A percentile compares a stretch with the other conserved stretches of the same genome.
These are phyloP conservation scores for Odontothrips loti DNA, from an alignment of 2,888 invertebrate species.

Conservation along the genomic window DNA sequence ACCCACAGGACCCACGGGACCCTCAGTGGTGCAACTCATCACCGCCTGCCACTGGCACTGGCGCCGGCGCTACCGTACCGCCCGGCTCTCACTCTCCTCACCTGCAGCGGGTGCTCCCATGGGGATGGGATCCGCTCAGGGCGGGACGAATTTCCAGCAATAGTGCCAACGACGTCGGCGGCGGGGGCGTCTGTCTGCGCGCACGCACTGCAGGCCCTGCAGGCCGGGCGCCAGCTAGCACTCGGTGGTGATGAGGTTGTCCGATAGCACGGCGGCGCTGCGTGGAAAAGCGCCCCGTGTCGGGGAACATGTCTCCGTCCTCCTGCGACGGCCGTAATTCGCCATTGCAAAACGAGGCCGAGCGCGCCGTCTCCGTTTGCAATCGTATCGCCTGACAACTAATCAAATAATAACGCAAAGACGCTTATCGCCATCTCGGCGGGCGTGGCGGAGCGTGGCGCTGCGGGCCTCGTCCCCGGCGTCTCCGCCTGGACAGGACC, in stretches of 20 bases:
- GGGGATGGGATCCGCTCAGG: not conserved
- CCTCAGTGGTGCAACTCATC: not conserved
- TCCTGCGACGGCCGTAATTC: not conserved
- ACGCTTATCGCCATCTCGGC: slow-evolving; percentile 4
- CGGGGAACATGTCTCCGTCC: not conserved
- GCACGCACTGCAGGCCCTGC: too few species aligned
- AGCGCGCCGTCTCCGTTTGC: not conserved
- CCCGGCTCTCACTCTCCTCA: too few species aligned
- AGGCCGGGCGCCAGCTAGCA: too few species aligned
- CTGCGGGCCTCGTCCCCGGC: not conserved
- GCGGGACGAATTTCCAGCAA: not conserved
- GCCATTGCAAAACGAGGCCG: not conserved
- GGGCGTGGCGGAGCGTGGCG: too few species aligned
- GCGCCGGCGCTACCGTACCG: not conserved
- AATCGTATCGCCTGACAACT: not conserved
- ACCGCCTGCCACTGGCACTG: not conserved
- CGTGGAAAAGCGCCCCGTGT: not conserved
- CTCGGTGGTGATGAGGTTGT: not conserved
- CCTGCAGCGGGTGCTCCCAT: too few species aligned
- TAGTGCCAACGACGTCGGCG: too few species aligned
- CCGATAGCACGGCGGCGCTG: not conserved
- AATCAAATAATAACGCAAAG: slow-evolving; percentile 25
- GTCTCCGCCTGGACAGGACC: not conserved
- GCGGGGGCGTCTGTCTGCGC: too few species aligned
- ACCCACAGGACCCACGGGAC: too few species aligned